Evolutionary conservation across 1,140 invertebrate genomes (phyloP), one percentile per base, ranked within the genome.

Genomic region (Tachypleus tridentatus): DNA sequence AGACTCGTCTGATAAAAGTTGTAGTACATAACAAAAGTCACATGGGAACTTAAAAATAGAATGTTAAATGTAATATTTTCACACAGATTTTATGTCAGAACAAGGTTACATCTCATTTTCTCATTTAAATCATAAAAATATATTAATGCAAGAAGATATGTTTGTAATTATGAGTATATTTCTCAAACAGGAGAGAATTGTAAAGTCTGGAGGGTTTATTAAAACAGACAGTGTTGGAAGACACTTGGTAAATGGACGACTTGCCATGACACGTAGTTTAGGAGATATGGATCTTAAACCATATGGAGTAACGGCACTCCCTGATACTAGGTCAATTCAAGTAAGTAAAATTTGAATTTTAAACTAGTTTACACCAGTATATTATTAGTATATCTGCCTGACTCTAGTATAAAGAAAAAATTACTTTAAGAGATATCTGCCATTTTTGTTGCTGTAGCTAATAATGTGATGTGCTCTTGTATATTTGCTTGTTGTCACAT

Each of bases 201-300:
- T 73, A 60, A 69, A 76, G 68, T 76, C 74, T 49, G 74, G 76
- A 47, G 77, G 75, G 52, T 68, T 68, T 3, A 73, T 80, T 6
- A 74, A 72, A 54, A 62, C 71, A 6, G 79, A 81, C 65, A 79
- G 76, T 69, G 72, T 78, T 49, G 81, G 80, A 10, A 70, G 72
- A 48, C 65, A 73, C 49, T 69, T 80, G 49, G 77, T 78, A 4
- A 82, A 82, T 73, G 80, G 79, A 6, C 69, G 78, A 51, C 73
- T 83, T 4, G 77, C 77, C 8, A 83, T 83, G 82, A 82, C 81
- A 4, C 70, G 82, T n/a, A 82, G 81, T 71, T 74, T 83, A 5
- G 82, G 82, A 6, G 82, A 83, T 71, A 69, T 81, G 5, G 81
- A 82, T 54, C 73, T 83, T 51, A 83, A 83, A 70, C 72, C 70